These are phyloP conservation scores for Aspiorhynchus laticeps DNA, from an alignment of 2,113 vertebrate genomes.

Conservation along the genomic window DNA sequence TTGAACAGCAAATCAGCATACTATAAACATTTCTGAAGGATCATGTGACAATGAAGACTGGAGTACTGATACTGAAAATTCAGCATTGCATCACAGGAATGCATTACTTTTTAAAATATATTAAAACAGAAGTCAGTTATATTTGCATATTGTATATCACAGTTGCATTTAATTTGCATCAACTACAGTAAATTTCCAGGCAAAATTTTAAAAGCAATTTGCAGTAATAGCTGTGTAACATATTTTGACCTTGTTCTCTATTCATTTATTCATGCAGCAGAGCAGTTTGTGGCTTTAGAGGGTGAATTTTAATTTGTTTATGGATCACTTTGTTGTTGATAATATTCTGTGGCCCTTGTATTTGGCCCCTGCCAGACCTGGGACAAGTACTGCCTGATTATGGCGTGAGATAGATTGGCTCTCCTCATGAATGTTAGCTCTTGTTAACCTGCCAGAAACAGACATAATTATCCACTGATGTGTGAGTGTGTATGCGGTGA, in stretches of 20 bases:
- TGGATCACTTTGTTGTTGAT: constrained; percentile 34
- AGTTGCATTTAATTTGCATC: neutral
- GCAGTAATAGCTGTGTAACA: neutral
- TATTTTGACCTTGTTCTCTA: constrained; percentile 22
- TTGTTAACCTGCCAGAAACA: constrained; percentile 28
- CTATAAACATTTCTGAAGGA: neutral
- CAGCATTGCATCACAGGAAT: neutral
- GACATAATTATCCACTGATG: constrained; percentile 22
- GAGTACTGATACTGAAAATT: neutral
- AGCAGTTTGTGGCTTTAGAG: constrained; percentile 14
- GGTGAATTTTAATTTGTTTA: constrained; percentile 49
- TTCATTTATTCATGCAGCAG: constrained; percentile 34
- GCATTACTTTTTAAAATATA: neutral
- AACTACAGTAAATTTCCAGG: neutral
- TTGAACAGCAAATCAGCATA: neutral
- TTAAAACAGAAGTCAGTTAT: neutral
- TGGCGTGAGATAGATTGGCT: neutral
- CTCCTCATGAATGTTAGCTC: constrained; percentile 29
- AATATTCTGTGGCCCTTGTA: constrained; percentile 32
- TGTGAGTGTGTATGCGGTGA: neutral
- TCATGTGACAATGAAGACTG: neutral
- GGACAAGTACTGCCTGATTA: constrained; percentile 28
- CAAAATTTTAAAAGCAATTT: neutral
- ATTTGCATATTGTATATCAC: neutral
- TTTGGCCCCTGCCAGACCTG: constrained; percentile 22